Conservation (phyloP, 2,888 invertebrate genomes). For the Caenorhabditis becei region DNA sequence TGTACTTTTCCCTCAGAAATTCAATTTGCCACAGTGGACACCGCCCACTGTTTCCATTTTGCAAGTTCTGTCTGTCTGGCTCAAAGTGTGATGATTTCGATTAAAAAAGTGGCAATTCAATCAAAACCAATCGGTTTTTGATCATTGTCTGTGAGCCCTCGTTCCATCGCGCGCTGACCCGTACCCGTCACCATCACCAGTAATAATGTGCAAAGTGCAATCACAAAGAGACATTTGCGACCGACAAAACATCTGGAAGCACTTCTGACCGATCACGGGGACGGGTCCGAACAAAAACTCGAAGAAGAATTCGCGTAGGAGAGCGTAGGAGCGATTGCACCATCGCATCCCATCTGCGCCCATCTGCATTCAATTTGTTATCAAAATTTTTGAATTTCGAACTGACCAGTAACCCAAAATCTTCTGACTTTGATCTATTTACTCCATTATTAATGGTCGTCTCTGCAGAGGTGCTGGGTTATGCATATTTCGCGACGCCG, state of each 20-base stretch:
- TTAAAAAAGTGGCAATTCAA: neutral
- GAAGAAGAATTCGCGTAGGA: constrained; percentile 38
- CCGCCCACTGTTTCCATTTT: neutral
- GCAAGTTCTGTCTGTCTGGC: neutral
- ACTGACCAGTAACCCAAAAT: neutral
- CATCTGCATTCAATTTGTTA: constrained; percentile 61
- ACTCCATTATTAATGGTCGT: constrained; percentile 33
- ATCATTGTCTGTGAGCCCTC: neutral
- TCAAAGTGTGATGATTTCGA: neutral
- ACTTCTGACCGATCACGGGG: constrained; percentile 47
- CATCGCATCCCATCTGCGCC: constrained; percentile 38
- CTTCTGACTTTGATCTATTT: neutral
- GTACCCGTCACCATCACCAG: constrained; percentile 38
- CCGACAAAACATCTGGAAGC: constrained; percentile 55
- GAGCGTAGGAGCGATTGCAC: neutral
- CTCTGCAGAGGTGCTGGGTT: neutral
- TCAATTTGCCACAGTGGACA: neutral
- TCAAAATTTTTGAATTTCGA: constrained; percentile 45
- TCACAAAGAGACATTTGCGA: constrained; percentile 11
- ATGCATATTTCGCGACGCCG: constrained; percentile 25
- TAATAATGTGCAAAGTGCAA: constrained; percentile 30
- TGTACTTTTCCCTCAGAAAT: constrained; percentile 1
- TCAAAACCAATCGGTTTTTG: neutral
- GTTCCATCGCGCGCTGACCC: constrained; percentile 29
- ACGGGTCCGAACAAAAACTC: constrained; percentile 31